Base-by-base conservation (phyloP, 2,888 invertebrate species). In the Tholera decimalis region DNA sequence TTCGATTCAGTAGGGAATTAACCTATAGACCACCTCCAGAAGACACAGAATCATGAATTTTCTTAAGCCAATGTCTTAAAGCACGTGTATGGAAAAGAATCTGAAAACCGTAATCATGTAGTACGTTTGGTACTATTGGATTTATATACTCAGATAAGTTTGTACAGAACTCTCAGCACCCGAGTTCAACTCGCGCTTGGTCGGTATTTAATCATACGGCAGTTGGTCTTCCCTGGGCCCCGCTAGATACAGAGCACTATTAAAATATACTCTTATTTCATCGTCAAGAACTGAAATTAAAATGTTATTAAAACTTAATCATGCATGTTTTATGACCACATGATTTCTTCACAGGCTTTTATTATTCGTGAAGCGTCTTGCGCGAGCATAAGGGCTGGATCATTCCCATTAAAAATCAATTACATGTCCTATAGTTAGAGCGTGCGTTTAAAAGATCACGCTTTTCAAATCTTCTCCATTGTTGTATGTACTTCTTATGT, bases 341-440 rank as follows among this genome's bases (percentile, higher is more conserved):
- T 51, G 39, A 66, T 74, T 73, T 77, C 73, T 64, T 73, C 59
- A 70, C 50, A 56, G 41, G 50, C 55, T 60, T 66, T 59, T 67
- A 61, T 47, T 43, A 66, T 72, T 60, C 43, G 67, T 69, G 56
- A 63, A 67, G 57, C 46, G 71, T 57, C 68, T 88, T 87, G 73
- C 78, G 72, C 56, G 86, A 87, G 80, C 69, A 13, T 20, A 70
- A 30, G 80, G 73, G 72, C 78, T 75, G 71, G 76, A 74, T 80
- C 60, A 61, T 79, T 83, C 71, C 73, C 85, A 87, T 89, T 85
- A 85, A 89, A 87, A 88, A 87, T 82, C 87, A 85, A 88, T 88
- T 89, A 89, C 83, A 11, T 1, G 77, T 83, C 79, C 79, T 82
- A 78, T 75, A 69, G 49, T 60, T 43, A 53, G 53, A 66, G 47